Evolutionary conservation across 1,140 invertebrate genomes (phyloP), one percentile per base, ranked within the genome.

Genomic region (Liolophura sinensis): DNA sequence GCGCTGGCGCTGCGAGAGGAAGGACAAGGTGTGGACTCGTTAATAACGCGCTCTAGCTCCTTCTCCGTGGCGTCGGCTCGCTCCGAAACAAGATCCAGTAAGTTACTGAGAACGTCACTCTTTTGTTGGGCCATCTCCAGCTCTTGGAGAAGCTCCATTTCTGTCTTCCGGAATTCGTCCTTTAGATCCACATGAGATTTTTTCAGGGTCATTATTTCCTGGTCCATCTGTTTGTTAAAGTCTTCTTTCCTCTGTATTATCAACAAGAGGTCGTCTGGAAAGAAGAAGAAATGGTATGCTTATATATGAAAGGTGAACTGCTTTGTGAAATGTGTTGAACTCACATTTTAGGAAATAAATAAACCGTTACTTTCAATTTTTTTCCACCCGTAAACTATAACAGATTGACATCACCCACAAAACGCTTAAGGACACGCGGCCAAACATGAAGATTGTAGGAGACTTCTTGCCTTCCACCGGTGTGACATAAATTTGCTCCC

Each of bases 41-140:
- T 40, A 9, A 40, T 40, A 9, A 40, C 31, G 31, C 65, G 67
- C 65, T 79, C 76, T 46, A 81, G 70, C 66, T 81, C 78, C 60
- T 71, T 66, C 57, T 81, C 78, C 0, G 79, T 76, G 25, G 70
- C 63, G 9, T 78, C 76, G 0, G 78, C 79, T 24, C 79, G 68
- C 25, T 79, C 79, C 31, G 76, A 77, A 20, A 81, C 76, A 64
- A 81, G 77, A 49, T 81, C 79, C 55, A 81, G 70, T 20, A 81
- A 68, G 62, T 81, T 81, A 56, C 71, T 77, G 0, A 81, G 69
- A 40, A 81, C 79, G 50, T 73, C 73, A 60, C 74, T 76, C 52
- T 78, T 78, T 15, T 79, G 76, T 51, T 78, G 74, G 22, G 75
- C 66, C 60, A 78, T 64, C 55, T 79, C 77, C 52, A 81, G 66